Percentiles rank a stretch among this genome's conserved stretches.
These are phyloP conservation scores for Serranus cabrilla DNA, from an alignment of 2,797 vertebrate genomes.

Conservation along the genomic window DNA sequence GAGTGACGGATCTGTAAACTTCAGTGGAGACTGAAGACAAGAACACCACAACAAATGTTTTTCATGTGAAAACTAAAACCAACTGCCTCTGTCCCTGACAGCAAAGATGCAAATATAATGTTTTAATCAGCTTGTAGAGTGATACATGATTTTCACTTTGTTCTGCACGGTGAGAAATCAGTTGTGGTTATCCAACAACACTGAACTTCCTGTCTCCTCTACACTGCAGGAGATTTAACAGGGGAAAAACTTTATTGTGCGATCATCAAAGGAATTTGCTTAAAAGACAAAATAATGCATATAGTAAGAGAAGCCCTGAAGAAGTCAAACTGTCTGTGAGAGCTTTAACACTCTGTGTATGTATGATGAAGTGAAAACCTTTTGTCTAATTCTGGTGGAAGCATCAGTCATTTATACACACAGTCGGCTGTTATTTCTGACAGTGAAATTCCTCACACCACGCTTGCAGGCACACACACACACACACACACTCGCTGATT, in stretches of 20 bases:
- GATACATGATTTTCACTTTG: slow-evolving; percentile 28
- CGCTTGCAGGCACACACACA: slow-evolving; percentile 30
- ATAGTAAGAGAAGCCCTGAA: slow-evolving; percentile 7
- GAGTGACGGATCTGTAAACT: background rate
- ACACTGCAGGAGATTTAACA: background rate
- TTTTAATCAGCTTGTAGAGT: slow-evolving; percentile 45
- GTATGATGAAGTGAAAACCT: slow-evolving; percentile 20
- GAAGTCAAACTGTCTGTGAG: slow-evolving; percentile 18
- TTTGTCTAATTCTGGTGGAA: slow-evolving; percentile 22
- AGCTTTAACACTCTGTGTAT: slow-evolving; percentile 2
- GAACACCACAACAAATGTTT: background rate
- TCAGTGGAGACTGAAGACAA: background rate
- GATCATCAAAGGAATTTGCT: slow-evolving; percentile 28
- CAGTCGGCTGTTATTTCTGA: slow-evolving; percentile 40
- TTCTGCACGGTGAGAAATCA: slow-evolving; percentile 18
- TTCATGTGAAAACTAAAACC: background rate
- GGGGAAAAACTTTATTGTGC: slow-evolving; percentile 15
- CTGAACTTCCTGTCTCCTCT: slow-evolving; percentile 19
- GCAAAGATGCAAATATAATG: slow-evolving; percentile 11
- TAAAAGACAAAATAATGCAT: background rate
- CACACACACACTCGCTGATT: slow-evolving; percentile 38
- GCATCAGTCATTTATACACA: slow-evolving; percentile 31
- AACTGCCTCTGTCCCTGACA: slow-evolving; percentile 14
- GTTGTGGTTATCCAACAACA: slow-evolving; percentile 33
- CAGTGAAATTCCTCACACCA: slow-evolving; percentile 42